Conservation (phyloP, 2,797 vertebrate species). For the Tarsius wallacei region DNA sequence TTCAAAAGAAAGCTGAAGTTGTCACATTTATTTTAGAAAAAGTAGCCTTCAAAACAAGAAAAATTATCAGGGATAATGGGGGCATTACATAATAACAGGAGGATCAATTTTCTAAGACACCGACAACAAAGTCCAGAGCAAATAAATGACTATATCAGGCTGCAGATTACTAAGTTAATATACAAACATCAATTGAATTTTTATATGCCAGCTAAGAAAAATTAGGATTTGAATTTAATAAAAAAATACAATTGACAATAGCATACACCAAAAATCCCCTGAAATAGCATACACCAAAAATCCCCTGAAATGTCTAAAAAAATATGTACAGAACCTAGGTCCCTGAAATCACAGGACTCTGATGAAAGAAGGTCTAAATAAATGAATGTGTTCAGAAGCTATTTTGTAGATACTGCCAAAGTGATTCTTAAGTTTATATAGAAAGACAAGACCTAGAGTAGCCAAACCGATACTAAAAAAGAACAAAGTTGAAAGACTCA, state of each 20-base stretch:
- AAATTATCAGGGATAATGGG: too few relatives aligned
- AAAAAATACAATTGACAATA: not conserved
- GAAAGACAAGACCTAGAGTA: too few relatives aligned
- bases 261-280: not conserved
- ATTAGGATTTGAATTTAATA: not conserved
- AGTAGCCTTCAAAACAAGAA: too few relatives aligned
- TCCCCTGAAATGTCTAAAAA: too few relatives aligned
- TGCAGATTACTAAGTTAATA: not conserved
- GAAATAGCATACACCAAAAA: not conserved
- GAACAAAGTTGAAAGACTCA: too few relatives aligned
- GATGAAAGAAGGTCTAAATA: too few relatives aligned
- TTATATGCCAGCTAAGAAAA: not conserved
- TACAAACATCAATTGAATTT: not conserved
- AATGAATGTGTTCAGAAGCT: not conserved
- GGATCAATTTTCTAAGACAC: not conserved
- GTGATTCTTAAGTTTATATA: not conserved
- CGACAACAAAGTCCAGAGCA: fast-evolving
- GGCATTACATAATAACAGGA: fast-evolving
- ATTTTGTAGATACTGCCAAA: too few relatives aligned
- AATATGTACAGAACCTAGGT: too few relatives aligned
- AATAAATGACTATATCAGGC: fast-evolving
- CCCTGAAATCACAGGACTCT: fast-evolving
- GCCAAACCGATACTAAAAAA: too few relatives aligned
- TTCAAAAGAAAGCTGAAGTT: too few relatives aligned
- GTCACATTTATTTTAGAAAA: too few relatives aligned